phyloP scores from a whole-genome alignment of 2,797 vertebrate genomes.

The Nyctalus aviator region DNA sequence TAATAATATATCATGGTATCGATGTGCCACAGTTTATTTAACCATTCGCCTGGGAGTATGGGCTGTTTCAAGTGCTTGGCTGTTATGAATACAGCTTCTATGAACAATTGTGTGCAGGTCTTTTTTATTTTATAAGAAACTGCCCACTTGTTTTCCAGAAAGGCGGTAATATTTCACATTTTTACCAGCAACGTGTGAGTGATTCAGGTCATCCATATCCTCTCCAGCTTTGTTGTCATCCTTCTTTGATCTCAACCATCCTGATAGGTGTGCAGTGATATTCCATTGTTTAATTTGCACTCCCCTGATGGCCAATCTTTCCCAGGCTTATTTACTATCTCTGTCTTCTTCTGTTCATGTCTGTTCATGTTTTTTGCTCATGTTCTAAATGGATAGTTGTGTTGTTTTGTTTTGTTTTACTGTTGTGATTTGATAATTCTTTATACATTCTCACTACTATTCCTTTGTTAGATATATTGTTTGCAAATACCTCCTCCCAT shows the following conservation, averaged over 20 bases:
- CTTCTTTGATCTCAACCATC: not conserved
- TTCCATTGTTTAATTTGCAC: not conserved
- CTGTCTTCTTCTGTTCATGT: not conserved
- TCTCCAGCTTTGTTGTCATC: not conserved
- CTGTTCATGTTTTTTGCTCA: not conserved
- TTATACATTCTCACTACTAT: not conserved
- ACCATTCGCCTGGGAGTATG: not conserved
- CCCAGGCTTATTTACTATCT: not conserved
- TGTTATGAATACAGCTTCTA: not conserved
- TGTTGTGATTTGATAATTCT: not conserved
- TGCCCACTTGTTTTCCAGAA: not conserved
- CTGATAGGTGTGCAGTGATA: not conserved
- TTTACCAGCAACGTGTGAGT: not conserved
- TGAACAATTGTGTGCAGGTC: not conserved
- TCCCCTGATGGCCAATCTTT: not conserved
- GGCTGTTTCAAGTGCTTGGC: not conserved
- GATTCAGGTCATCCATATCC: not conserved
- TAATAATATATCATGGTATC: not conserved
- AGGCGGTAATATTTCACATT: not conserved
- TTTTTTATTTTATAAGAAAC: constrained; percentile 11
- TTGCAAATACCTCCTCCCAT: not conserved
- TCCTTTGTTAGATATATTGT: not conserved
- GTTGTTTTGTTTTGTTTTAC: not conserved
- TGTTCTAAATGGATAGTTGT: not conserved
- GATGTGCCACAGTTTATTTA: not conserved